These are phyloP conservation scores for Adelosebastes latens DNA, from an alignment of 2,797 vertebrate genomes.

Conservation along the genomic window DNA sequence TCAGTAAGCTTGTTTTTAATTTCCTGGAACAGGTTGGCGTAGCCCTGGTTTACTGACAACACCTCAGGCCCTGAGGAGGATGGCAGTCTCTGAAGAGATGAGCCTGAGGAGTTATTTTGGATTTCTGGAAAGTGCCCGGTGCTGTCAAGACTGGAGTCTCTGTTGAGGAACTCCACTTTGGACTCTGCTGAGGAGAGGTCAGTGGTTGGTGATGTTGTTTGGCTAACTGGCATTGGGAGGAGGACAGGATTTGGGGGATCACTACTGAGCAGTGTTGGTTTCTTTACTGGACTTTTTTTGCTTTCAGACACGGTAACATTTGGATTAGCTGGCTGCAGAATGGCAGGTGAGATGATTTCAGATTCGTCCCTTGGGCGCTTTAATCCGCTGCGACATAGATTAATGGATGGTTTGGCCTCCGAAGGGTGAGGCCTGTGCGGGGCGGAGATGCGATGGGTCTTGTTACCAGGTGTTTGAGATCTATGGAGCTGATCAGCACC, in stretches of 20 bases:
- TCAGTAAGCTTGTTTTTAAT: background rate
- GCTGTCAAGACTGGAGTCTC: background rate
- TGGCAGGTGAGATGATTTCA: slow-evolving; percentile 18
- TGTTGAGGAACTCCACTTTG: background rate
- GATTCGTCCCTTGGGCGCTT: slow-evolving; percentile 22
- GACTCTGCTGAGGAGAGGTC: background rate
- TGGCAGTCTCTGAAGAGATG: background rate
- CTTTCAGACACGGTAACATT: background rate
- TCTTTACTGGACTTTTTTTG: slow-evolving; percentile 57
- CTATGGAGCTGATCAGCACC: background rate
- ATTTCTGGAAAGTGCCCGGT: slow-evolving; percentile 29
- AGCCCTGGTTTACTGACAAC: background rate
- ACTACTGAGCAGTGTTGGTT: slow-evolving; percentile 33
- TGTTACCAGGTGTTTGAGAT: background rate
- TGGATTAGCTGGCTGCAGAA: background rate
- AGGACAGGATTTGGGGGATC: slow-evolving; percentile 81
- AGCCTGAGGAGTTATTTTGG: slow-evolving; percentile 8
- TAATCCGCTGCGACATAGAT: background rate
- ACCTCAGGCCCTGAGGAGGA: background rate
- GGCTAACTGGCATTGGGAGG: slow-evolving; percentile 47
- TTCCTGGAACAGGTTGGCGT: slow-evolving; percentile 11
- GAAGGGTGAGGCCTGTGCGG: background rate
- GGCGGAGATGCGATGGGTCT: background rate
- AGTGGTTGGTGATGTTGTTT: background rate
- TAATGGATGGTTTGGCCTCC: slow-evolving; percentile 11